These are phyloP conservation scores for Aplochiton taeniatus DNA, from an alignment of 2,797 vertebrate species.

Conservation along the genomic window DNA sequence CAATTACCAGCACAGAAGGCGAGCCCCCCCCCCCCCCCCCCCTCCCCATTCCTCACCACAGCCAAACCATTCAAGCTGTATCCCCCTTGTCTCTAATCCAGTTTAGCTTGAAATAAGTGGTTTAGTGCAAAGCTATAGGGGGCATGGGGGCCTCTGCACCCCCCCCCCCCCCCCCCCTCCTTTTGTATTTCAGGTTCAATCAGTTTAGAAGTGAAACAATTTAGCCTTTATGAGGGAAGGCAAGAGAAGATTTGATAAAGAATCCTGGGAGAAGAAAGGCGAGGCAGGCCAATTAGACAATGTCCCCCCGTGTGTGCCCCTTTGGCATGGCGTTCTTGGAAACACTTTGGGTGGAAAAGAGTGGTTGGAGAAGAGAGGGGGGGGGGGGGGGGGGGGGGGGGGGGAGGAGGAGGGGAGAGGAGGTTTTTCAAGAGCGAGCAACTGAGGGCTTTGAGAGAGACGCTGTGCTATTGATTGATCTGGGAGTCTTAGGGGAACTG, in stretches of 20 bases:
- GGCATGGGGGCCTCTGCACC: constrained; percentile 52
- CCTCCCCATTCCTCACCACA: constrained; percentile 41
- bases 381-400: too few relatives aligned
- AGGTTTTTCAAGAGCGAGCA: constrained; percentile 14
- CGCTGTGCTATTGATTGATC: constrained; percentile 12
- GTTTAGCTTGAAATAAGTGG: constrained; percentile 82
- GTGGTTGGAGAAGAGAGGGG: constrained; percentile 33
- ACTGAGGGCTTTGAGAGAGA: constrained; percentile 20
- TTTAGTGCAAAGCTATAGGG: constrained; percentile 76
- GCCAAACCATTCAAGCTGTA: constrained; percentile 70
- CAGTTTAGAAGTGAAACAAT: constrained; percentile 77
- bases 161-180: constrained; percentile 27
- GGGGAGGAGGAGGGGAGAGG: too few relatives aligned
- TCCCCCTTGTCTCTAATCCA: constrained; percentile 78
- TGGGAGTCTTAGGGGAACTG: constrained; percentile 15
- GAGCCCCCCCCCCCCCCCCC: constrained; percentile 40
- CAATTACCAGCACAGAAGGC: constrained; percentile 66
- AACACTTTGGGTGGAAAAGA: constrained; percentile 54
- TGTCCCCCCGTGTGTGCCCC: constrained; percentile 38
- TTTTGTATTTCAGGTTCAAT: constrained; percentile 70
- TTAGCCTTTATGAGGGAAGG: constrained; percentile 73
- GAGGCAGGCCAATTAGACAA: constrained; percentile 72
- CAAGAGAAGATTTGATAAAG: constrained; percentile 75
- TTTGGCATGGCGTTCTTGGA: constrained; percentile 32
- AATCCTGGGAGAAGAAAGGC: constrained; percentile 71